Percentiles rank a stretch among this genome's conserved stretches.
Conservation (phyloP, 35 echinoderm and acorn worm species). For the Amphiura filiformis region DNA sequence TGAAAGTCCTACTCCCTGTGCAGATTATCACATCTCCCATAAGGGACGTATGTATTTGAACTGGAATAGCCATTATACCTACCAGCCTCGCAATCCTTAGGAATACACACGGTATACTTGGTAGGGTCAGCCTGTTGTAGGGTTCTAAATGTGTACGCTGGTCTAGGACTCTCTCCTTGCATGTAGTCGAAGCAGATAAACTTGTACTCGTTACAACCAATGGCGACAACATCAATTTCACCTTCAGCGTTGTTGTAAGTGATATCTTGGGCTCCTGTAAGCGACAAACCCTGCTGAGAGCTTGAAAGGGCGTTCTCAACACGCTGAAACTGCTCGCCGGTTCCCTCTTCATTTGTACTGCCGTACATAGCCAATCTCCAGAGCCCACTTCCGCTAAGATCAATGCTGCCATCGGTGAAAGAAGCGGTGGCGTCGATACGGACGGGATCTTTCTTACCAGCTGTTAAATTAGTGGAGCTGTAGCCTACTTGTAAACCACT, state of each 20-base stretch:
- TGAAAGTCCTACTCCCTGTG: too few relatives aligned
- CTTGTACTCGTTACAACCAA: conserved; percentile 68
- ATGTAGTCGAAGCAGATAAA: conserved; percentile 74
- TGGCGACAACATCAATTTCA: conserved; percentile 64
- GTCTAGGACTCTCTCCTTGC: conserved; percentile 49
- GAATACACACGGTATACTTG: conserved; percentile 41
- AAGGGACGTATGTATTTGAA: too few relatives aligned
- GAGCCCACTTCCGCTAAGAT: too few relatives aligned
- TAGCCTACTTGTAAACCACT: too few relatives aligned
- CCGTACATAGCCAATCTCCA: too few relatives aligned
- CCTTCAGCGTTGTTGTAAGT: conserved; percentile 47
- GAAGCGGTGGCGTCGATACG: conserved; percentile 36
- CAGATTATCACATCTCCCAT: too few relatives aligned
- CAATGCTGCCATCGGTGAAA: conserved; percentile 45
- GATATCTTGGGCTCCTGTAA: neutral
- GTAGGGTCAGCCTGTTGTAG: conserved; percentile 37
- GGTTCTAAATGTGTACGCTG: conserved; percentile 54
- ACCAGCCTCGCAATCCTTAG: conserved; percentile 43
- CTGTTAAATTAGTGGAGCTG: conserved; percentile 7
- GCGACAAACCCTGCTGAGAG: neutral
- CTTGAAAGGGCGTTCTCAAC: conserved; percentile 42
- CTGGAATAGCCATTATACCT: too few relatives aligned
- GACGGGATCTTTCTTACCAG: conserved; percentile 35
- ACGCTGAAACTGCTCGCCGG: conserved; percentile 62
- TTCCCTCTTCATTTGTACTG: too few relatives aligned